A percentile compares a stretch with the other conserved stretches of the same genome.
Evolutionary conservation across 1,140 invertebrate genomes (phyloP).

Genomic region (Drosophila bocqueti): DNA sequence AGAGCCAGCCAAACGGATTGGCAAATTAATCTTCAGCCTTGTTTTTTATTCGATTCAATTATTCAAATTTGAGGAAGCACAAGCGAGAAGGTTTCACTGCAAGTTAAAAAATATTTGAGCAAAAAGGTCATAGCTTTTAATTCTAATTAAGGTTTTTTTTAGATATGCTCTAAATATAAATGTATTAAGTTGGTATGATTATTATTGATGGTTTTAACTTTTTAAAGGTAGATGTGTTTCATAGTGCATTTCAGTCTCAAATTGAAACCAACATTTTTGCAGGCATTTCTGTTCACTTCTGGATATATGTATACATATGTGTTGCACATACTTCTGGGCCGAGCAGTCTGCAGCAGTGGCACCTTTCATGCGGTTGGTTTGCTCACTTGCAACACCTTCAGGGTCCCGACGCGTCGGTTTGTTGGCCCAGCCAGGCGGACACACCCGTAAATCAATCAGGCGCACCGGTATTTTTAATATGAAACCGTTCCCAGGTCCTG

Average conservation of each 20-base stretch:
- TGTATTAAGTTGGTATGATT: background rate
- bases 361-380: conserved; percentile 14
- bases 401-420: conserved; percentile 30
- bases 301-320: background rate
- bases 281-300: no score
- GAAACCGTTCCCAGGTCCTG: conserved; percentile 21
- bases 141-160: background rate
- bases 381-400: conserved; percentile 35
- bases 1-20: conserved; percentile 39
- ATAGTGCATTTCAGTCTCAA: background rate
- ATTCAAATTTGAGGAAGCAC: conserved; percentile 39
- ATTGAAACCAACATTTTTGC: background rate
- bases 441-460: conserved; percentile 74
- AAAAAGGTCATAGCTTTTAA: background rate
- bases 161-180: background rate
- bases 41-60: conserved; percentile 60
- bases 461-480: conserved; percentile 72
- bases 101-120: background rate
- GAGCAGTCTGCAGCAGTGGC: background rate
- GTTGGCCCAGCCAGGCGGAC: conserved; percentile 43
- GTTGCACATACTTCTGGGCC: background rate
- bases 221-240: background rate
- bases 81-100: background rate
- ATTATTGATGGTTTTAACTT: background rate
- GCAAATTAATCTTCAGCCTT: conserved; percentile 45